These are phyloP conservation scores for Alligator mississippiensis DNA, from an alignment of 2,113 vertebrate genomes.

Conservation along the genomic window DNA sequence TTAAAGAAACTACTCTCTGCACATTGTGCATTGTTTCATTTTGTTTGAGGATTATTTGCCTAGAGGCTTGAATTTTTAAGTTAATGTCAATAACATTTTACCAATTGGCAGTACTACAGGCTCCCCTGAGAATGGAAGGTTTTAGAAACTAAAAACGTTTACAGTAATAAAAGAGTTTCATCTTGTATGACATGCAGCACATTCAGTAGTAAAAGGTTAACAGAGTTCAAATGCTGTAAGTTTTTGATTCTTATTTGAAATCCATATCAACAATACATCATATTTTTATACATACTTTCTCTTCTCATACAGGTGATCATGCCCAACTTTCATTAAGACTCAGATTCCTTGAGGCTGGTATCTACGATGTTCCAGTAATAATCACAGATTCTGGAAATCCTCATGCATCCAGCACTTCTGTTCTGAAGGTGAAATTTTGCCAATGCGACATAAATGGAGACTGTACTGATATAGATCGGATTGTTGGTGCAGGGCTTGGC, in stretches of 20 bases:
- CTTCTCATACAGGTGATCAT: constrained; percentile 86
- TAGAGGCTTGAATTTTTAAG: background rate
- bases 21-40: background rate
- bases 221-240: background rate
- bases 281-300: background rate
- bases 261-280: fast-evolving
- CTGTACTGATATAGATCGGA: constrained; percentile 92
- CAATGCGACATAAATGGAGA: constrained; percentile 94
- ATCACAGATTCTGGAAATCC: constrained; percentile 97
- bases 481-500: constrained; percentile 92
- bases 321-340: constrained; percentile 93
- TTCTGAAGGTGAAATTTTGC: constrained; percentile 95
- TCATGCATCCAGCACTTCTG: constrained; percentile 92
- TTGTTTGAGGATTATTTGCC: background rate
- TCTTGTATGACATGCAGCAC: background rate
- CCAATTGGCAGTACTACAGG: background rate
- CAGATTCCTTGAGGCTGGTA: constrained; percentile 91
- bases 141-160: background rate
- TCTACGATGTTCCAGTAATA: constrained; percentile 94
- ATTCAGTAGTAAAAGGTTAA: background rate
- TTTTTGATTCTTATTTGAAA: background rate
- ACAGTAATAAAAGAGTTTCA: background rate
- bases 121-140: background rate
- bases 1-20: background rate
- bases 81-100: background rate